Evolutionary conservation across 2,888 invertebrate species (phyloP).

Genomic region (Drosophila testacea): DNA sequence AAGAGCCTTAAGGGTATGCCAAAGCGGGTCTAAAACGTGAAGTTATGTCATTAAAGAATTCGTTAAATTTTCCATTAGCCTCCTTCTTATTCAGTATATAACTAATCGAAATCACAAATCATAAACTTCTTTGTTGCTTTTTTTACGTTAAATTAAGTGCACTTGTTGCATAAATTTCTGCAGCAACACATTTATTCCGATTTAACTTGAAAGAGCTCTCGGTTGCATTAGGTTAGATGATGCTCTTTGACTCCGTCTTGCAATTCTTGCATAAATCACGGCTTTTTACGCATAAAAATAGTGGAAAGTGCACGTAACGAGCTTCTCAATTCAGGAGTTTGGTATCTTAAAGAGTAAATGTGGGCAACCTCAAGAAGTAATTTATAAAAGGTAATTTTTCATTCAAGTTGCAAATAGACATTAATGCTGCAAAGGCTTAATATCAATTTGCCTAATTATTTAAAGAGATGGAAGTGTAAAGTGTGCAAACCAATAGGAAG

Average conservation of each 20-base stretch:
- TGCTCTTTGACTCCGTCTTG: slow-evolving; percentile 9
- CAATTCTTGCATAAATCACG: slow-evolving; percentile 64
- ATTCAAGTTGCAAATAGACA: slow-evolving; percentile 19
- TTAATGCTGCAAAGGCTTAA: not conserved
- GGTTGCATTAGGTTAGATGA: slow-evolving; percentile 4
- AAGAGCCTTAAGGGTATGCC: no score
- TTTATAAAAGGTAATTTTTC: slow-evolving; percentile 52
- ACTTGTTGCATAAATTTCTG: slow-evolving; percentile 38
- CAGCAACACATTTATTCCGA: slow-evolving; percentile 52
- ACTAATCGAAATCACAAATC: not conserved
- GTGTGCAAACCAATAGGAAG: no score
- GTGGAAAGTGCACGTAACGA: slow-evolving; percentile 50
- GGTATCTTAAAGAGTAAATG: no score
- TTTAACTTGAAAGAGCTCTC: slow-evolving; percentile 35
- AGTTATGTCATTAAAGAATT: not conserved
- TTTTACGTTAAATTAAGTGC: slow-evolving; percentile 48
- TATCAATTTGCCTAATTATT: no score
- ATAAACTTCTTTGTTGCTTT: slow-evolving; percentile 4
- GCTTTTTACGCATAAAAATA: slow-evolving; percentile 36
- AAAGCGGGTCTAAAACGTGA: no score
- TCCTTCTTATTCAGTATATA: not conserved
- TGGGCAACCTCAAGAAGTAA: slow-evolving; percentile 1
- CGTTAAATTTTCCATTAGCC: not conserved
- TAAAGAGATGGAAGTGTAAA: no score
- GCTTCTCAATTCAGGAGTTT: not conserved